These are phyloP conservation scores for Epirrhoe alternata DNA, from an alignment of 2,888 invertebrate genomes.

Conservation along the genomic window DNA sequence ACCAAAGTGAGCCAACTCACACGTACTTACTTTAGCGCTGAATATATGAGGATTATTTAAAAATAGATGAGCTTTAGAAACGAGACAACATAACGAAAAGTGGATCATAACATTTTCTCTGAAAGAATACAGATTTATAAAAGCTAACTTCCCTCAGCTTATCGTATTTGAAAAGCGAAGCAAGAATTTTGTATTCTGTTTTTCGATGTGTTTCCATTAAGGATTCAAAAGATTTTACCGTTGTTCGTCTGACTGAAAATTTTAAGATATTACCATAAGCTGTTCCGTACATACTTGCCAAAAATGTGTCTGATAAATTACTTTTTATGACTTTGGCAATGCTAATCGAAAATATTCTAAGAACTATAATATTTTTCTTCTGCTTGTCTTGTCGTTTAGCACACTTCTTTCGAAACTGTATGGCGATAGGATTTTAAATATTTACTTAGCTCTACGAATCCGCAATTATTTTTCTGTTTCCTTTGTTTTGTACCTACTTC, in stretches of 20 bases:
- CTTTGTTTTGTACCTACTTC: too few species aligned
- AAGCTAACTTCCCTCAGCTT: slow-evolving; percentile 23
- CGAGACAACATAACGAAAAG: slow-evolving; percentile 3
- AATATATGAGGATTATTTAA: slow-evolving; percentile 1
- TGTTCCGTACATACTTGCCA: too few species aligned
- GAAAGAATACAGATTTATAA: slow-evolving; percentile 15
- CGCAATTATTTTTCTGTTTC: too few species aligned
- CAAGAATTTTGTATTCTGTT: slow-evolving; percentile 2
- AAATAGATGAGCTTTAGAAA: not conserved
- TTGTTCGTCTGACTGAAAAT: not conserved
- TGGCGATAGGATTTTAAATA: too few species aligned
- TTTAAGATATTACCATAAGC: too few species aligned
- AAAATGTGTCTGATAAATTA: too few species aligned
- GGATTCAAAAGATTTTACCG: not conserved
- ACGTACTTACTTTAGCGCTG: not conserved
- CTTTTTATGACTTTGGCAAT: too few species aligned
- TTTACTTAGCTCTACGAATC: too few species aligned
- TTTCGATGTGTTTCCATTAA: not conserved
- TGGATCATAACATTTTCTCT: slow-evolving; percentile 9
- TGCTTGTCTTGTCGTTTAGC: too few species aligned
- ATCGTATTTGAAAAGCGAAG: slow-evolving; percentile 23
- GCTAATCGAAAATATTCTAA: too few species aligned
- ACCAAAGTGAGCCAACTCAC: not conserved
- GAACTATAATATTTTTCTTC: too few species aligned
- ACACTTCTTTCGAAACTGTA: too few species aligned